Evolutionary conservation across 2,888 invertebrate species (phyloP).

Genomic region (Meiosimyza decipiens): DNA sequence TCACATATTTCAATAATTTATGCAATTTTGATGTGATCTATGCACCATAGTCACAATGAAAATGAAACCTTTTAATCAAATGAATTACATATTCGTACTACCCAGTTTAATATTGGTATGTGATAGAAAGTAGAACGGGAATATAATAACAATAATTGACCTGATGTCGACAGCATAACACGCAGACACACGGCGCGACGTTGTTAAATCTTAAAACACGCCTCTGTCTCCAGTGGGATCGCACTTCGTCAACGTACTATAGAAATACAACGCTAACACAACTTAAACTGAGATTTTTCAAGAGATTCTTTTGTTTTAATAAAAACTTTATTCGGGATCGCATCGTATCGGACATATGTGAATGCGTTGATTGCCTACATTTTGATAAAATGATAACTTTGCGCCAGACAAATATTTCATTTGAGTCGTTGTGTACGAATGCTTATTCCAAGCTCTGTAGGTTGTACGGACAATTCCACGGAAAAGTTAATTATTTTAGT

Average conservation of each 20-base stretch:
- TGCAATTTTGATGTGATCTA: too few relatives aligned
- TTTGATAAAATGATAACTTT: conserved; percentile 65
- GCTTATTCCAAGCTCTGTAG: too few relatives aligned
- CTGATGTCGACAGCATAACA: conserved; percentile 7
- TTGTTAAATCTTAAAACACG: conserved; percentile 55
- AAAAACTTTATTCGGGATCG: conserved; percentile 16
- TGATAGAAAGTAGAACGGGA: neutral
- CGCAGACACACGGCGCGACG: conserved; percentile 54
- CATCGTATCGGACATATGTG: conserved; percentile 46
- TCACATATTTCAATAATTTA: too few relatives aligned
- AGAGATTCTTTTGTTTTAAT: conserved; percentile 47
- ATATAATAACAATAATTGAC: conserved; percentile 30
- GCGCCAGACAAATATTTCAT: conserved; percentile 64
- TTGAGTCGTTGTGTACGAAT: conserved; percentile 48
- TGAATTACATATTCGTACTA: too few relatives aligned
- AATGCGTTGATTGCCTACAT: conserved; percentile 63
- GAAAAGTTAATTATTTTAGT: neutral
- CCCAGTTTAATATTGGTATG: too few relatives aligned
- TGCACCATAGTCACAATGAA: too few relatives aligned
- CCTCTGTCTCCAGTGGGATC: conserved; percentile 59
- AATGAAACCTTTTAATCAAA: too few relatives aligned
- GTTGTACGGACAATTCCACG: neutral
- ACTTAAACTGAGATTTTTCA: conserved; percentile 16
- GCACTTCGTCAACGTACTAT: conserved; percentile 42
- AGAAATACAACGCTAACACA: neutral